Evolutionary conservation across 2,113 vertebrate genomes (phyloP).

Genomic region (Protomyctophum bolini): DNA sequence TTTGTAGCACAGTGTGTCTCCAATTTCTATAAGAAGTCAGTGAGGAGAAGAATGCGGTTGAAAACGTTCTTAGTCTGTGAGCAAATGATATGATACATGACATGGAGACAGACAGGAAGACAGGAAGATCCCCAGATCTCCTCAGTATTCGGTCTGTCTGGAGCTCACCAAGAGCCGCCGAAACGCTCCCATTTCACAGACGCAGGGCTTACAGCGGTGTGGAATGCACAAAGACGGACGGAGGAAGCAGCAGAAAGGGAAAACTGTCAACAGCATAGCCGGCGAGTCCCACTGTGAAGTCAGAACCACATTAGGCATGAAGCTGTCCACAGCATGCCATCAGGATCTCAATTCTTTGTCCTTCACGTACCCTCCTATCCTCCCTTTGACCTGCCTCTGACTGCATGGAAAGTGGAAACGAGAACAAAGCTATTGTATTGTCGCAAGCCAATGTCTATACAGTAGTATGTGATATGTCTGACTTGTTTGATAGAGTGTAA

Average conservation of each 20-base stretch:
- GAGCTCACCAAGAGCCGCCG: not conserved
- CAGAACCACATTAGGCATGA: conserved; percentile 71
- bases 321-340: conserved; percentile 70
- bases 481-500: not conserved
- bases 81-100: not conserved
- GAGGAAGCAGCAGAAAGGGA: conserved; percentile 16
- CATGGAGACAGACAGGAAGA: not conserved
- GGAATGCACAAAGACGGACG: not conserved
- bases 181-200: conserved; percentile 39
- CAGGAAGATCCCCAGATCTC: not conserved
- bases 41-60: too few relatives aligned
- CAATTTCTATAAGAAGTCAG: too few relatives aligned
- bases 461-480: not conserved
- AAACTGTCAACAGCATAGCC: conserved; percentile 57
- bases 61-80: too few relatives aligned
- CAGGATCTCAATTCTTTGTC: conserved; percentile 66
- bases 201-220: conserved; percentile 9
- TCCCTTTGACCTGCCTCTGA: not conserved
- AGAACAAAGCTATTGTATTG: not conserved
- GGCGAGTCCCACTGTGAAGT: conserved; percentile 71
- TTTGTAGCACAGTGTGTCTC: too few relatives aligned
- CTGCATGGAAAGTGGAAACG: conserved; percentile 15
- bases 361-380: conserved; percentile 49
- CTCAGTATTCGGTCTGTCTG: not conserved
- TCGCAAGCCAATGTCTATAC: not conserved